Base-by-base conservation (phyloP, 2,888 invertebrate species). In the Spisula solida region DNA sequence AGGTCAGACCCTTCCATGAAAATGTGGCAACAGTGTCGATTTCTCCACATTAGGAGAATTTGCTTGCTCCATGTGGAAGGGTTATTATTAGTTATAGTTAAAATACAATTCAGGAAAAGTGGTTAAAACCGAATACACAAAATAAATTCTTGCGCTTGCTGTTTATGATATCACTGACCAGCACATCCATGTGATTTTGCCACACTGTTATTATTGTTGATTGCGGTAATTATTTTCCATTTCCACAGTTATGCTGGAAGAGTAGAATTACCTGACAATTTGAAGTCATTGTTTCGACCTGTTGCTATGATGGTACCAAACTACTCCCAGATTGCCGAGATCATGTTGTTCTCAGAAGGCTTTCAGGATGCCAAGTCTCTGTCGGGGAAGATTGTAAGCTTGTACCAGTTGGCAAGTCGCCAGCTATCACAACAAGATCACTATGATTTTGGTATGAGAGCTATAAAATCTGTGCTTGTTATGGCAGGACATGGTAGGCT, bases 271-370 rank as follows among this genome's bases (percentile, higher is more conserved):
- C 96, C 96, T 0, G 96, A 97, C 93, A 97, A 97, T 93, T 93
- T 97, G 89, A 96, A 96, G 93, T 96, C 96, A 6, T 90, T 96
- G 89, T 97, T 97, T 94, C 95, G 96, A 25, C 96, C 95, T 1
- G 96, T 97, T 31, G 96, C 96, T 85, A 97, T 97, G 96, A 96
- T 96, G 96, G 96, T 96, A 5, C 96, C 96, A 8, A 96, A 96
- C 90, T 97, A 96, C 88, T 94, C 95, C 0, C 95, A 95, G 80
- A 96, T 96, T 88, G 96, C 96, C 5, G 96, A 96, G 93, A 96
- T 96, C 92, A 96, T 96, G 94, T 93, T 96, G 66, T 96, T 96
- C 94, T 96, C 96, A 18, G 96, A 96, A 83, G 96, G 96, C 0
- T 96, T 96, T 92, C 92, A 89, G 18, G 95, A 95, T 51, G 96